A percentile compares a stretch with the other conserved stretches of the same genome.
phyloP scores from a whole-genome alignment of 2,797 vertebrate species.

The Cirrhinus mrigala region DNA sequence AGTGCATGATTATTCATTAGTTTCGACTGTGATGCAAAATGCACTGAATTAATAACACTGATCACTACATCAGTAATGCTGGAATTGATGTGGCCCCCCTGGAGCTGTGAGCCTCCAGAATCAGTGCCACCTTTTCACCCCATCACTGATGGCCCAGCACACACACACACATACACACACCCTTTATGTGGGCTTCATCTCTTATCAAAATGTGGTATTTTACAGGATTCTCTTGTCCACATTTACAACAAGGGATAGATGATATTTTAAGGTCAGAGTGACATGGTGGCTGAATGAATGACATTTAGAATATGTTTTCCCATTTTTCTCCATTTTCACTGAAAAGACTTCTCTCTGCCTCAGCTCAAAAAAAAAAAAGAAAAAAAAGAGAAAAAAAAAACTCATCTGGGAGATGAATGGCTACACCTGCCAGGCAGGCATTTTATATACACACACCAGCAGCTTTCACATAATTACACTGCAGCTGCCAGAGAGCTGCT shows the following conservation, averaged over 20 bases:
- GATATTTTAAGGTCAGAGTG: slow-evolving; percentile 88
- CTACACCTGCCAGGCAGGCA: slow-evolving; percentile 59
- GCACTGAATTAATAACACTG: neutral
- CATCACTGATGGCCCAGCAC: slow-evolving; percentile 11
- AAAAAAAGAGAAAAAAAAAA: slow-evolving; percentile 55
- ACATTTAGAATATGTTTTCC: slow-evolving; percentile 87
- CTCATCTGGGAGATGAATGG: slow-evolving; percentile 59
- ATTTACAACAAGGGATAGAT: slow-evolving; percentile 82
- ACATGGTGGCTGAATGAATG: slow-evolving; percentile 84
- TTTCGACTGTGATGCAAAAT: neutral
- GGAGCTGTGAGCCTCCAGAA: slow-evolving; percentile 3
- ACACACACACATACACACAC: slow-evolving; percentile 58
- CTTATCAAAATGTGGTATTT: slow-evolving; percentile 85
- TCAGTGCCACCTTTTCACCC: slow-evolving; percentile 8
- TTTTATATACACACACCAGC: slow-evolving; percentile 64
- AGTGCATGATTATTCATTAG: neutral
- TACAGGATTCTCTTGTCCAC: slow-evolving; percentile 77
- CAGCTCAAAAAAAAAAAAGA: slow-evolving; percentile 61
- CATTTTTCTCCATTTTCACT: slow-evolving; percentile 79
- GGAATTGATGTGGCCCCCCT: neutral
- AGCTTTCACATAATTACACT: slow-evolving; percentile 48
- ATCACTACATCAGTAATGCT: neutral
- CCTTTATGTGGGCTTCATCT: slow-evolving; percentile 75
- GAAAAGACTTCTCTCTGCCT: slow-evolving; percentile 67
- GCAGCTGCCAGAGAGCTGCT: slow-evolving; percentile 40